These are phyloP conservation scores for Forbesichthys papilliferus DNA, from an alignment of 2,113 vertebrate species.

Conservation along the genomic window DNA sequence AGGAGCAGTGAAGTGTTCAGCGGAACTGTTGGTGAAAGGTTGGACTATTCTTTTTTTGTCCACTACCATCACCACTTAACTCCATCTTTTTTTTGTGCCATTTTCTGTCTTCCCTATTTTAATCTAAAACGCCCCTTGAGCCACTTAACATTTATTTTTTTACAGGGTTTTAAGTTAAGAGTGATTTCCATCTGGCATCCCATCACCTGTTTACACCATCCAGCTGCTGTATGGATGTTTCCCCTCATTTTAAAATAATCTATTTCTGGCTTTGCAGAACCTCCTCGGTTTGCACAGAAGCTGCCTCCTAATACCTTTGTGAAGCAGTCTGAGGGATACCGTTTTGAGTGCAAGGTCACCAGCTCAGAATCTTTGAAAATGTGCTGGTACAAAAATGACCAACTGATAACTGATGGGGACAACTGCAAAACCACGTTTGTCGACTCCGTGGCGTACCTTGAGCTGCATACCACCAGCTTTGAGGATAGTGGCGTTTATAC, in stretches of 20 bases:
- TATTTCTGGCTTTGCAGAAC: constrained; percentile 84
- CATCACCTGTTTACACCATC: constrained; percentile 26
- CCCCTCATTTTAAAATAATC: constrained; percentile 25
- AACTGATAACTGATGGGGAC: constrained; percentile 79
- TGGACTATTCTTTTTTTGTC: constrained; percentile 55
- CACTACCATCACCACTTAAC: constrained; percentile 6
- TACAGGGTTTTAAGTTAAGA: constrained; percentile 26
- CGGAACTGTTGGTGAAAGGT: constrained; percentile 83
- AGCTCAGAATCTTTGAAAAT: constrained; percentile 83
- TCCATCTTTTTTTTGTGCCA: constrained; percentile 34
- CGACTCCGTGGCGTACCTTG: constrained; percentile 83
- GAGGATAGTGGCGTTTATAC: constrained; percentile 91
- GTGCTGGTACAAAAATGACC: constrained; percentile 91
- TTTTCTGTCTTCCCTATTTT: constrained; percentile 31
- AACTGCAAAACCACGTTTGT: constrained; percentile 84
- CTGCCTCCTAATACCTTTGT: constrained; percentile 83
- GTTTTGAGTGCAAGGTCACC: constrained; percentile 87
- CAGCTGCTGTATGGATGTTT: background rate
- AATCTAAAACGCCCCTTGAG: constrained; percentile 12
- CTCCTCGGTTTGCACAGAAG: constrained; percentile 90
- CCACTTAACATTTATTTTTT: constrained; percentile 9
- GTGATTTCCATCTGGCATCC: constrained; percentile 15
- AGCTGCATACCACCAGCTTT: constrained; percentile 78
- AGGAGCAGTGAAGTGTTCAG: constrained; percentile 85
- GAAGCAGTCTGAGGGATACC: constrained; percentile 83